These are phyloP conservation scores for Euzetes globulus DNA, from an alignment of 2,888 invertebrate genomes.

Conservation along the genomic window DNA sequence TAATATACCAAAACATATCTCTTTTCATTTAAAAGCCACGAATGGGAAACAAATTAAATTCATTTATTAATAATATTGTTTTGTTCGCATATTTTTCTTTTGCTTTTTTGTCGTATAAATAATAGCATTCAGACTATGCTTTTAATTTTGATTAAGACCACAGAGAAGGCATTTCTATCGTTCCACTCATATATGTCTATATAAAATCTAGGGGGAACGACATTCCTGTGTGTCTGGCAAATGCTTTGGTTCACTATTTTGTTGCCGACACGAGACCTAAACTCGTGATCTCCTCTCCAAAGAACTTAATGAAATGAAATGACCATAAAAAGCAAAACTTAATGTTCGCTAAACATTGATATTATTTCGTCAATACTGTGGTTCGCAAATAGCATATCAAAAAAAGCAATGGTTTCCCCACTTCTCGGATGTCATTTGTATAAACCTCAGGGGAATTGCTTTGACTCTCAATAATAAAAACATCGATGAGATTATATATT, in stretches of 20 bases:
- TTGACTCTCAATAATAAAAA: slow-evolving; percentile 24
- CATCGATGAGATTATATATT: slow-evolving; percentile 13
- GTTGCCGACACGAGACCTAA: background rate
- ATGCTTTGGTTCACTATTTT: background rate
- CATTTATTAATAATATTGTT: background rate
- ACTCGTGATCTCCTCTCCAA: background rate
- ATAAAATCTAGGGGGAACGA: background rate
- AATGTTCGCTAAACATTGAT: slow-evolving; percentile 19
- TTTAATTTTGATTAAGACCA: slow-evolving; percentile 24
- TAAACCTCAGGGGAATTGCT: slow-evolving; percentile 22
- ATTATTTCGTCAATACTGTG: slow-evolving; percentile 14
- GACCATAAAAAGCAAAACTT: slow-evolving; percentile 24
- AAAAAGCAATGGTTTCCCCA: background rate
- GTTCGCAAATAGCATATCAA: background rate
- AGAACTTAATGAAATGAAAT: slow-evolving; percentile 21
- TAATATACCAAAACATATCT: background rate
- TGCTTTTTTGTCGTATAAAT: background rate
- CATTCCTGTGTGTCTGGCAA: background rate
- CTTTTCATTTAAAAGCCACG: background rate
- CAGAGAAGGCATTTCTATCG: background rate
- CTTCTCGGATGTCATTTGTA: slow-evolving; percentile 27
- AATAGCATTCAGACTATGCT: slow-evolving; percentile 7
- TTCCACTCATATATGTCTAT: too few relatives aligned
- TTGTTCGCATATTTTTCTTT: background rate
- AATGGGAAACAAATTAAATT: background rate